Conservation (phyloP, 2,797 vertebrate species). For the Discoglossus pictus region DNA sequence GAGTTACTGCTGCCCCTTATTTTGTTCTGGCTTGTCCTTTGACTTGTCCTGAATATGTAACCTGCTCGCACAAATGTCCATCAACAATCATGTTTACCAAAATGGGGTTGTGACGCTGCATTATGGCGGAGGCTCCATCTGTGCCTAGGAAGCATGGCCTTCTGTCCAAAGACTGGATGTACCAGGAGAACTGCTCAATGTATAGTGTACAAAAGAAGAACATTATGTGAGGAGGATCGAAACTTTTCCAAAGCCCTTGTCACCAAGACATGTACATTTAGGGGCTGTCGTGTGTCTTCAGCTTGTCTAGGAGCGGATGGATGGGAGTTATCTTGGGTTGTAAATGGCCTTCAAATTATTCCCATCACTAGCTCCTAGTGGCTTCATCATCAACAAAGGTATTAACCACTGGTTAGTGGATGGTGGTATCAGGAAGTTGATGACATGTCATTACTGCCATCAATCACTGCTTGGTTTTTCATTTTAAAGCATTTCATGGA, state of each 20-base stretch:
- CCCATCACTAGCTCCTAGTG: not conserved
- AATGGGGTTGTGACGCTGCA: constrained; percentile 4
- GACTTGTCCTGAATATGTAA: constrained; percentile 10
- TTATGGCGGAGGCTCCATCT: constrained; percentile 1
- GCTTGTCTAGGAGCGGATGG: not conserved
- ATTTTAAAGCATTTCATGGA: constrained; percentile 3
- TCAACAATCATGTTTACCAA: constrained; percentile 7
- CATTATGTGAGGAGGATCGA: not conserved
- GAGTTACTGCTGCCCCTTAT: constrained; percentile 36
- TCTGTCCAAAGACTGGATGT: constrained; percentile 19
- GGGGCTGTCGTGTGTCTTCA: constrained; percentile 18
- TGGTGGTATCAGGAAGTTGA: not conserved
- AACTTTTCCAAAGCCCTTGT: constrained; percentile 21
- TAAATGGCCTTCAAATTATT: not conserved
- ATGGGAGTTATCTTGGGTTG: not conserved
- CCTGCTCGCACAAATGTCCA: constrained; percentile 20
- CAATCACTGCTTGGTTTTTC: constrained; percentile 10
- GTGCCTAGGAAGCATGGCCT: not conserved
- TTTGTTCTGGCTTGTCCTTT: constrained; percentile 38
- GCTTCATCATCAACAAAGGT: constrained; percentile 22
- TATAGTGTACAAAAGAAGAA: constrained; percentile 10
- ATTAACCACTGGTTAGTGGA: constrained; percentile 32
- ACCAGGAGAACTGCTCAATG: not conserved
- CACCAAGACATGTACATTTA: not conserved
- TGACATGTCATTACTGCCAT: constrained; percentile 4